Percentiles rank a stretch among this genome's conserved stretches.
Conservation (phyloP, 2,113 vertebrate species). For the Pogonocichla stellata region DNA sequence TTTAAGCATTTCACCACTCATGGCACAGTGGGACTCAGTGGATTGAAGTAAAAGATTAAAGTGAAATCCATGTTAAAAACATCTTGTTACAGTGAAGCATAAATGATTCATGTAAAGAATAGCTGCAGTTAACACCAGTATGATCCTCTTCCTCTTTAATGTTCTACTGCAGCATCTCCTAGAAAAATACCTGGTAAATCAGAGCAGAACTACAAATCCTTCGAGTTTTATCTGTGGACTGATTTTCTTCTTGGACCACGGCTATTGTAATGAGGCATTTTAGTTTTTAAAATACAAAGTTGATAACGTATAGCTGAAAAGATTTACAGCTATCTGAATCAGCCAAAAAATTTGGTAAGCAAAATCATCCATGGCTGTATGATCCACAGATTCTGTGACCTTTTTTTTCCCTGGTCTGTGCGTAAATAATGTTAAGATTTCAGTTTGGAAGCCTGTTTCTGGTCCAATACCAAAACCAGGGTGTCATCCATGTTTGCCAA, state of each 20-base stretch:
- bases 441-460: not conserved
- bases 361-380: not conserved
- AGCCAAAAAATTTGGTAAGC: not conserved
- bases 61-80: not conserved
- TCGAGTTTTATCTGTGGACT: not conserved
- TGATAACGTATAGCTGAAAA: not conserved
- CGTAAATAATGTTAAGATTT: not conserved
- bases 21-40: not conserved
- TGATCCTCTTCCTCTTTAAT: not conserved
- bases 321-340: not conserved
- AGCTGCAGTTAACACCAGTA: not conserved
- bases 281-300: not conserved
- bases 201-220: not conserved
- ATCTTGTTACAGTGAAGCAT: not conserved
- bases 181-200: not conserved
- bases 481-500: not conserved
- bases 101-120: not conserved
- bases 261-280: not conserved
- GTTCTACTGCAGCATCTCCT: not conserved
- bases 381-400: not conserved
- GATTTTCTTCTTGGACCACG: not conserved
- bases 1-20: not conserved
- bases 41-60: not conserved
- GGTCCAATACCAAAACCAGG: not conserved
- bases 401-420: not conserved